Evolutionary conservation across 2,797 vertebrate genomes (phyloP).

Genomic region (Lutjanus argentimaculatus): DNA sequence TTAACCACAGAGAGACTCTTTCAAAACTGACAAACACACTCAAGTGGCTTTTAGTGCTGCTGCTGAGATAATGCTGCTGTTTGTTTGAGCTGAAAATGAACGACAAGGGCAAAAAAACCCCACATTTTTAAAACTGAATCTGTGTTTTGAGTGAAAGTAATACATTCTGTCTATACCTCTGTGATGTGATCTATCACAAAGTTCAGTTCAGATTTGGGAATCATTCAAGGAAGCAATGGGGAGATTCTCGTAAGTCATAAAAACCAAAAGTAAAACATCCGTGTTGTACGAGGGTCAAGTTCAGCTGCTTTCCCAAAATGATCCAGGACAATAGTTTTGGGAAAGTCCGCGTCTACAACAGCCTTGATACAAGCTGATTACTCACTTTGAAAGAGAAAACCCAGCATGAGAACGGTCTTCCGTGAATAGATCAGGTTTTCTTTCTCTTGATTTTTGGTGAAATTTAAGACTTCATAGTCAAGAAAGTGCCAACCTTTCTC

Average conservation of each 20-base stretch:
- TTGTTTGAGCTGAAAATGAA: neutral
- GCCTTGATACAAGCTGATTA: neutral
- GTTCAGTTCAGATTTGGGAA: slow-evolving; percentile 11
- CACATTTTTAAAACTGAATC: neutral
- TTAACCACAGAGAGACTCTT: slow-evolving; percentile 4
- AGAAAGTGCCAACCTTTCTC: too few species aligned
- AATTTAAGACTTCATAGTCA: neutral
- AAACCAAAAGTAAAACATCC: slow-evolving; percentile 11
- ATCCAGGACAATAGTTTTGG: neutral
- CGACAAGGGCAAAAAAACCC: too few species aligned
- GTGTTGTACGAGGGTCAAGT: neutral
- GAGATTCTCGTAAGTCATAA: neutral
- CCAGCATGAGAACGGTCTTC: neutral
- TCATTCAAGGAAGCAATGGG: neutral
- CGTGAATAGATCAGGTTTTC: neutral
- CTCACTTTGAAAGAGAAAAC: neutral
- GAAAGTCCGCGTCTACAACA: neutral
- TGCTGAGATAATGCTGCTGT: neutral
- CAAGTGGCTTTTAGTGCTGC: neutral
- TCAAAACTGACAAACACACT: slow-evolving; percentile 11
- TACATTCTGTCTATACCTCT: neutral
- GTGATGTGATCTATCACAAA: neutral
- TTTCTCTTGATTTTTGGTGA: too few species aligned
- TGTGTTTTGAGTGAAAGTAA: neutral
- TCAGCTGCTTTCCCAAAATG: neutral